Percentiles rank a stretch among this genome's conserved stretches.
These are phyloP conservation scores for Chroicocephalus ridibundus DNA, from an alignment of 2,113 vertebrate genomes.

Conservation along the genomic window DNA sequence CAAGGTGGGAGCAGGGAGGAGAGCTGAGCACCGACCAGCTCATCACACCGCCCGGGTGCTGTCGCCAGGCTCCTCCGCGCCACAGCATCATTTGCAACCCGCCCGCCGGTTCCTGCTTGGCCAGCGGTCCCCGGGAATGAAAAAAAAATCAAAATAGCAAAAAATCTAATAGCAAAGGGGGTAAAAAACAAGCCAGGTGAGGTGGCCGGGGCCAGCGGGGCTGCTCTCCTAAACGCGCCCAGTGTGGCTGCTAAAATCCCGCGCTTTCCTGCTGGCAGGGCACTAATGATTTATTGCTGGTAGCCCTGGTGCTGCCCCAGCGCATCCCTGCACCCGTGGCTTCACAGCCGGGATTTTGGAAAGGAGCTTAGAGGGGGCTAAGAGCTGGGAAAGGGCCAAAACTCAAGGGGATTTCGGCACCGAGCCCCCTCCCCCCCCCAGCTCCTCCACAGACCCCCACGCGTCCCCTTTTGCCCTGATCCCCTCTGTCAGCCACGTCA, in stretches of 20 bases:
- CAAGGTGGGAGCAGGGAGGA: not conserved
- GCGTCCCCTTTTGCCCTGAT: not conserved
- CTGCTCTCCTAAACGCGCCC: not conserved
- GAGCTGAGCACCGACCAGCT: not conserved
- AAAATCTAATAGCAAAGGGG: not conserved
- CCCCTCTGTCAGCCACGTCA: not conserved
- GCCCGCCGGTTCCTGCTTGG: not conserved
- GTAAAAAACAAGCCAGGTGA: not conserved
- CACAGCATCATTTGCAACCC: not conserved
- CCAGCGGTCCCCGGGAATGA: not conserved
- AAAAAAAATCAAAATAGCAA: not conserved
- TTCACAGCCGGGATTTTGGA: not conserved
- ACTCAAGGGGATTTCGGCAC: not conserved
- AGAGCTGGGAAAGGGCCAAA: not conserved
- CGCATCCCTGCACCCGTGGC: rapidly evolving
- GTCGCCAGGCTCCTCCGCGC: rapidly evolving
- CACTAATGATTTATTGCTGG: not conserved
- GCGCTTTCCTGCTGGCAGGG: not conserved
- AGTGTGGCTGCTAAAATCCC: not conserved
- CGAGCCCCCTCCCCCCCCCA: not conserved
- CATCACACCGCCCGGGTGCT: not conserved
- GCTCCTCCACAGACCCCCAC: not conserved
- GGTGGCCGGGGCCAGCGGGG: not conserved
- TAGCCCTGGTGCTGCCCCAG: not conserved
- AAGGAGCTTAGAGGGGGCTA: not conserved